A percentile compares a stretch with the other conserved stretches of the same genome.
phyloP scores from a whole-genome alignment of 1,140 invertebrate species.

The Dendrolimus kikuchii region DNA sequence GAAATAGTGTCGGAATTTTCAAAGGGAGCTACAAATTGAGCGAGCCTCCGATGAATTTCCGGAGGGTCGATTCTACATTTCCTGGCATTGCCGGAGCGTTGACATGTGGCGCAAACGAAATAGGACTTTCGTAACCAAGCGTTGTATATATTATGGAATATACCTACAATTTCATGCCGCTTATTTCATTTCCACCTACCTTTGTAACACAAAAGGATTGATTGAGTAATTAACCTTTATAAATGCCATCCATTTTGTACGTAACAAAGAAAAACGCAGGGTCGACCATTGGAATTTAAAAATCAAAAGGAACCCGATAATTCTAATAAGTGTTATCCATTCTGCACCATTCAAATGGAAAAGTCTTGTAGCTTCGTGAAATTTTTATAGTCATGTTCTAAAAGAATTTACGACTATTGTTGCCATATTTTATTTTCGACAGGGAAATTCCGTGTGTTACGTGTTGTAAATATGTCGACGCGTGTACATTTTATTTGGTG shows the following conservation, averaged over 20 bases:
- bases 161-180: no score
- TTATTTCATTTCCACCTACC: no score
- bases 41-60: slow-evolving; percentile 45
- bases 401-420: slow-evolving; percentile 22
- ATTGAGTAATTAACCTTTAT: no score
- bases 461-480: slow-evolving; percentile 35
- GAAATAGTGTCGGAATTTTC: slow-evolving; percentile 41
- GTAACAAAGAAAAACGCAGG: no score
- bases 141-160: no score
- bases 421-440: slow-evolving; percentile 23
- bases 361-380: slow-evolving; percentile 1
- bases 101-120: slow-evolving; percentile 19
- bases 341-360: neutral
- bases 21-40: slow-evolving; percentile 39
- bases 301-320: no score
- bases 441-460: slow-evolving; percentile 20
- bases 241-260: no score
- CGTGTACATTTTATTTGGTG: slow-evolving; percentile 27
- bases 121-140: slow-evolving; percentile 17
- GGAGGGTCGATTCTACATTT: slow-evolving; percentile 33
- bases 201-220: no score
- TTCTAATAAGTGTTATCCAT: no score
- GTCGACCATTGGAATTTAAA: no score
- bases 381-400: slow-evolving; percentile 27
- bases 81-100: slow-evolving; percentile 41